Conservation (phyloP, 2,888 invertebrate genomes). For the Strigamia maritima region DNA sequence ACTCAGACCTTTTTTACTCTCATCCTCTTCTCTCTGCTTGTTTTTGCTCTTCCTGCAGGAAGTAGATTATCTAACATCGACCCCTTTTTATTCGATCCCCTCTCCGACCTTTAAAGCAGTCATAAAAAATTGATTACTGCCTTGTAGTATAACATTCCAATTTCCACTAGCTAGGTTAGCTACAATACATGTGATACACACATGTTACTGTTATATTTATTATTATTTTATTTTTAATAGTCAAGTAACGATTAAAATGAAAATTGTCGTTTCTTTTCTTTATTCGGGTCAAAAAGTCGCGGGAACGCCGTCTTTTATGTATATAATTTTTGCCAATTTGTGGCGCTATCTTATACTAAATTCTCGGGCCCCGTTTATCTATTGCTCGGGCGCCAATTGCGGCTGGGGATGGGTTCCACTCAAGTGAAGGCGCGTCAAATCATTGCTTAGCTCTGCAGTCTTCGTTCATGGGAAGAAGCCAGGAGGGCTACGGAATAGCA, state of each 20-base stretch:
- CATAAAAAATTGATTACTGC: slow-evolving; percentile 22
- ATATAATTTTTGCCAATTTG: not conserved
- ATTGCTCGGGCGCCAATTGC: slow-evolving; percentile 15
- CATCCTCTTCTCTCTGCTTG: not conserved
- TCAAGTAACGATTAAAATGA: no score
- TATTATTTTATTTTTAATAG: not conserved
- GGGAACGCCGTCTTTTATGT: not conserved
- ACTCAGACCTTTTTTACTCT: not conserved
- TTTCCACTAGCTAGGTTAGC: not conserved
- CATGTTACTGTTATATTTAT: not conserved
- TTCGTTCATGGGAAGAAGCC: not conserved
- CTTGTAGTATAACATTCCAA: not conserved
- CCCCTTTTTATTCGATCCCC: not conserved
- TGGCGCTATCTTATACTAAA: not conserved
- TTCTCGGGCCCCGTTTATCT: not conserved
- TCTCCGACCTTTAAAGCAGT: not conserved
- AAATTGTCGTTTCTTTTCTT: not conserved
- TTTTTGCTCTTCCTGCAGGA: not conserved
- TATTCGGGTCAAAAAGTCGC: not conserved
- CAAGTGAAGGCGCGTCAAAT: slow-evolving; percentile 20
- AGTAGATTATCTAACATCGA: not conserved
- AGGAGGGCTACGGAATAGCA: not conserved
- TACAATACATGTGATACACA: not conserved
- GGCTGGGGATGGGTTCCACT: slow-evolving; percentile 26
- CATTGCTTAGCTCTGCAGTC: not conserved